These are phyloP conservation scores for Platorchestia sp. DNA, from an alignment of 1,140 invertebrate genomes.

Conservation along the genomic window DNA sequence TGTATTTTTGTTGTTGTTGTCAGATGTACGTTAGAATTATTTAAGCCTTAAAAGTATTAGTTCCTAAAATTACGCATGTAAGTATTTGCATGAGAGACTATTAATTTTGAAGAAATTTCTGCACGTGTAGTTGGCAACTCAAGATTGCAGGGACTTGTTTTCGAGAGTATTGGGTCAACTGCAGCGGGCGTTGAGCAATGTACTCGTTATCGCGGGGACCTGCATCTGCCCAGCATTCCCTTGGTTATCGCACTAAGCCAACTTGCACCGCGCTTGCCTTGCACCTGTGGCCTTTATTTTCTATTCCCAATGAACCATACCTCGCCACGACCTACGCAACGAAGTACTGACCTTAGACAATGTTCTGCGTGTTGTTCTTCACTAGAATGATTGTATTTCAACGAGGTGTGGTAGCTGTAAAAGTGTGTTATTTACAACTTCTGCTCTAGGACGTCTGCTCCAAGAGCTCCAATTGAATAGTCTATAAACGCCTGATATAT, in stretches of 20 bases:
- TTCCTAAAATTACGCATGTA: neutral
- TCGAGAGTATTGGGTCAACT: neutral
- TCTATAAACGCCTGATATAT: neutral
- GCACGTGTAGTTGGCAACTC: neutral
- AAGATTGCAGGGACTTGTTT: neutral
- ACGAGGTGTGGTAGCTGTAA: neutral
- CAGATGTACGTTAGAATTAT: neutral
- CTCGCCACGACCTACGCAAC: neutral
- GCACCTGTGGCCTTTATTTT: neutral
- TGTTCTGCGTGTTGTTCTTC: neutral
- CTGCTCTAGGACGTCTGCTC: neutral
- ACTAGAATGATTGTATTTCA: too few species aligned
- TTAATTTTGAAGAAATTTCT: neutral
- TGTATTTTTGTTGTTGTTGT: neutral
- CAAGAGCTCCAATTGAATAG: neutral
- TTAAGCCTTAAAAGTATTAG: neutral
- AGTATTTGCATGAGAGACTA: neutral
- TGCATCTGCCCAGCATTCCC: neutral
- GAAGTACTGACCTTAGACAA: neutral
- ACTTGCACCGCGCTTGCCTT: neutral
- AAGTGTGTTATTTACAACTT: neutral
- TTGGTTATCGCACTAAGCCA: neutral
- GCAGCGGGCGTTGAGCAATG: conserved; percentile 11
- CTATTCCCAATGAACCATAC: neutral
- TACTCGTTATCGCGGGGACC: neutral